A percentile compares a stretch with the other conserved stretches of the same genome.
These are phyloP conservation scores for Peromyscus eremicus DNA, from an alignment of 2,797 vertebrate species.

Conservation along the genomic window DNA sequence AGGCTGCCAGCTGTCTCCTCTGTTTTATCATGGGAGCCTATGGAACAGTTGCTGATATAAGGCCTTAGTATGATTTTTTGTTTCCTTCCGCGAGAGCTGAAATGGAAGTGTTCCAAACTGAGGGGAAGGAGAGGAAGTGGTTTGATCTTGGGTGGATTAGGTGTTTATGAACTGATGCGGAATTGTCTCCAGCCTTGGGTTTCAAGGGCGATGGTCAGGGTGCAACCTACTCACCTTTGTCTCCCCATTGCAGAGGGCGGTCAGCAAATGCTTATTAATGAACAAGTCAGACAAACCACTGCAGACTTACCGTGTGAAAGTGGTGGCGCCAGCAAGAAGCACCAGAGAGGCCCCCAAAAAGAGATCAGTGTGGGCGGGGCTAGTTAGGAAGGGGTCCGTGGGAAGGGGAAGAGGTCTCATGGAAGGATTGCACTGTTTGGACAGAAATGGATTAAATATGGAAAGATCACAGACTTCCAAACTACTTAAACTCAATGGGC, in stretches of 20 bases:
- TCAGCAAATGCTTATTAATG: slow-evolving; percentile 29
- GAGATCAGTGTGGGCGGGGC: neutral
- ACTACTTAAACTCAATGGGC: neutral
- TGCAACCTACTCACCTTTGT: neutral
- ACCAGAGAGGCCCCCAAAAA: slow-evolving; percentile 21
- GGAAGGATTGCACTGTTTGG: neutral
- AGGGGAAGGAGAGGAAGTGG: neutral
- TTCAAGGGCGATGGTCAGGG: neutral
- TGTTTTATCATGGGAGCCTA: slow-evolving; percentile 3
- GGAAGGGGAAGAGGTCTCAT: neutral
- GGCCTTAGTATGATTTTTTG: neutral
- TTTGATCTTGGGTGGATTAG: neutral
- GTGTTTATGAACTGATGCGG: neutral
- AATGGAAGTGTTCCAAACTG: neutral
- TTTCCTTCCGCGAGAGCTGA: neutral
- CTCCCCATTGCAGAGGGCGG: neutral
- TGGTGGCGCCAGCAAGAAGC: neutral
- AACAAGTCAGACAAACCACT: neutral
- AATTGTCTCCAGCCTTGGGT: neutral
- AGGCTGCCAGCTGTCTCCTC: neutral
- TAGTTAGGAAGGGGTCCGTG: neutral
- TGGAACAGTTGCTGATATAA: neutral
- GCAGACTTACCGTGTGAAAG: neutral
- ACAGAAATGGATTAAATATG: slow-evolving; percentile 14
- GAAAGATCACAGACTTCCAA: slow-evolving; percentile 3